Evolutionary conservation across 2,888 invertebrate genomes (phyloP).

Genomic region (Lasioglossum malachurum): DNA sequence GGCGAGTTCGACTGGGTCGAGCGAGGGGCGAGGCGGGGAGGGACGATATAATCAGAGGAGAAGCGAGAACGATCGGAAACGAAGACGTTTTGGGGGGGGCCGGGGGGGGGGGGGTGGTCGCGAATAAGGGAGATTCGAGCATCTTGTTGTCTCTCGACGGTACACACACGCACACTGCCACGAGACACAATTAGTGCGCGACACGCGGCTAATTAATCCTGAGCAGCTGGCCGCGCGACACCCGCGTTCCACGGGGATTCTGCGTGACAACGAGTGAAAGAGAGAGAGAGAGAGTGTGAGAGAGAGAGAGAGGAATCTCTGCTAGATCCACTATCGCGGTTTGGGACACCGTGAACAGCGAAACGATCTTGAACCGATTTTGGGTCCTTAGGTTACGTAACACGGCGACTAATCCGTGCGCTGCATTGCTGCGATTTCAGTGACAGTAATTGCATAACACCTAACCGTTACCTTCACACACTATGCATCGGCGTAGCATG

Average conservation of each 20-base stretch:
- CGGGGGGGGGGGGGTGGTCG: neutral
- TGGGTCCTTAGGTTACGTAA: slow-evolving; percentile 47
- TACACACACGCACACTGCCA: slow-evolving; percentile 13
- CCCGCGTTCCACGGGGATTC: neutral
- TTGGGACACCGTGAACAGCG: neutral
- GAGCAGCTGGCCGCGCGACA: slow-evolving; percentile 9
- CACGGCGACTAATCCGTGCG: slow-evolving; percentile 52
- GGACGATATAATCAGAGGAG: neutral
- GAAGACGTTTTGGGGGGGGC: neutral
- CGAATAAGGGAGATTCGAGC: slow-evolving; percentile 12
- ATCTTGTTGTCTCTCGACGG: slow-evolving; percentile 44
- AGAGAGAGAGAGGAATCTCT: neutral
- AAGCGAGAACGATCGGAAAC: neutral
- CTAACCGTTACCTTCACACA: slow-evolving; percentile 45
- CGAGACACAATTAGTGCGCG: slow-evolving; percentile 48
- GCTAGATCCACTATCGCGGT: neutral
- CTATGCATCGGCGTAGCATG: slow-evolving; percentile 12
- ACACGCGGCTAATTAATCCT: slow-evolving; percentile 39
- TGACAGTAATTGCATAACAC: slow-evolving; percentile 57
- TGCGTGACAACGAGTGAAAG: neutral
- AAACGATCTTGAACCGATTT: slow-evolving; percentile 10
- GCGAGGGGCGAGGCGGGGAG: neutral
- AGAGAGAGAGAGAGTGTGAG: neutral
- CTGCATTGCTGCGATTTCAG: slow-evolving; percentile 62
- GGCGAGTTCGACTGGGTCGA: neutral